phyloP scores from a whole-genome alignment of 2,113 vertebrate species.

The Onychorhynchus coronatus region DNA sequence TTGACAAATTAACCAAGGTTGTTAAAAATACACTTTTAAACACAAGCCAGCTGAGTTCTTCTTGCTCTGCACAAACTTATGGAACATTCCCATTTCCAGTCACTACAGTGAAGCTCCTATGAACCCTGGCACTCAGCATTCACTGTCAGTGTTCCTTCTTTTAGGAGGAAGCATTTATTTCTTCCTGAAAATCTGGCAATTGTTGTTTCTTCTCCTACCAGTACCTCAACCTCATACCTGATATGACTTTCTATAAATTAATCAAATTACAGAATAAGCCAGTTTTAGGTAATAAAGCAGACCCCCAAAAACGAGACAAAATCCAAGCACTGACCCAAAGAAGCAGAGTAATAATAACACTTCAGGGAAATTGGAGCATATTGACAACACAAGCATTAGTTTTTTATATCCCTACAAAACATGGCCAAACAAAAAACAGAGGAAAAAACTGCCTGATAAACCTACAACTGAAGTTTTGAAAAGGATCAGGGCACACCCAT shows the following conservation, averaged over 20 bases:
- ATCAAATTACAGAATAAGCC: background rate
- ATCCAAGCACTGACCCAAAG: background rate
- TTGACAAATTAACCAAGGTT: background rate
- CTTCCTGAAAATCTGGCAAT: background rate
- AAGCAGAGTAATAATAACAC: background rate
- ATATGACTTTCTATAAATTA: background rate
- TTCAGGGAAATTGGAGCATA: background rate
- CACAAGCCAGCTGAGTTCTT: background rate
- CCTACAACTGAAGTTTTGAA: background rate
- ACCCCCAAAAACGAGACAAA: background rate
- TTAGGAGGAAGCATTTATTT: background rate
- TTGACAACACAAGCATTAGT: background rate
- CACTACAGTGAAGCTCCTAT: background rate
- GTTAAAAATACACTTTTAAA: background rate
- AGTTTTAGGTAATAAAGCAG: background rate
- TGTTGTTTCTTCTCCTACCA: background rate
- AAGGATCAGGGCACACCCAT: background rate
- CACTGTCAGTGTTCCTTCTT: background rate
- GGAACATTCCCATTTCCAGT: background rate
- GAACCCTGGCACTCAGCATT: background rate
- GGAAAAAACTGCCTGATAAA: background rate
- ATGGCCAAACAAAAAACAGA: background rate
- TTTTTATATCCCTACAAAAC: background rate
- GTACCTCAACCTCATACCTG: background rate
- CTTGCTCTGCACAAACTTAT: fast-evolving